Evolutionary conservation across 2,797 vertebrate genomes (phyloP), one percentile per base, ranked within the genome.

Genomic region (Petrocephalus schoutedeni): DNA sequence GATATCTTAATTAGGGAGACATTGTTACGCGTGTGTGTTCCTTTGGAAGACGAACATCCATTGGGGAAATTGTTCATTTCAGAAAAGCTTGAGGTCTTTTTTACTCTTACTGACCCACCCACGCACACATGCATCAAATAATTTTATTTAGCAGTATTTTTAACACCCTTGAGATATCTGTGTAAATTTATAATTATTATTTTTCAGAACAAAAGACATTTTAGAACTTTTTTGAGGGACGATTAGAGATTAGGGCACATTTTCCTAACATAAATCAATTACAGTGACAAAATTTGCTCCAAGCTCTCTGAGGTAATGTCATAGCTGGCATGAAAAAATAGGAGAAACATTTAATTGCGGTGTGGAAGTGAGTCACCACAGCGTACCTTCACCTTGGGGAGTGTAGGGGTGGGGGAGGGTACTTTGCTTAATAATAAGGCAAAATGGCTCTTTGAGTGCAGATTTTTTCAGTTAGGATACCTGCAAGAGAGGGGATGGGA

Each of bases 101-200:
- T 36, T 28, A 5, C 64, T 36, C 64, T 71, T 28, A 36, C 64
- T 32, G 64, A 45, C 3, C 16, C 71, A 45, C 16, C 41, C 71
- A 41, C 16, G n/a, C 83, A 88, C 32, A 86, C 83, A 85, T 36
- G 32, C 57, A 88, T 51, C 89, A 49, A 16, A 61, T 85, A 86
- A 89, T 90, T 89, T 87, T 88, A 89, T 89, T 90, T 89, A 83
- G 87, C 85, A 88, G 89, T 88, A 45, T 89, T 86, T 87, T 90
- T 83, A 85, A 57, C 87, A 74, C 87, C 87, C 87, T 87, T 88
- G 67, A 89, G 86, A 56, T 23, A 23, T 41, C 53, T 59, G 56
- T 67, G 41, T 74, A 56, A 86, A 87, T 87, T 85, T 87, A 61
- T 87, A 85, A 90, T 89, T 87, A 84, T 89, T 90, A 83, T 88